Evolutionary conservation across 2,888 invertebrate species (phyloP).

Genomic region (Aromia moschata): DNA sequence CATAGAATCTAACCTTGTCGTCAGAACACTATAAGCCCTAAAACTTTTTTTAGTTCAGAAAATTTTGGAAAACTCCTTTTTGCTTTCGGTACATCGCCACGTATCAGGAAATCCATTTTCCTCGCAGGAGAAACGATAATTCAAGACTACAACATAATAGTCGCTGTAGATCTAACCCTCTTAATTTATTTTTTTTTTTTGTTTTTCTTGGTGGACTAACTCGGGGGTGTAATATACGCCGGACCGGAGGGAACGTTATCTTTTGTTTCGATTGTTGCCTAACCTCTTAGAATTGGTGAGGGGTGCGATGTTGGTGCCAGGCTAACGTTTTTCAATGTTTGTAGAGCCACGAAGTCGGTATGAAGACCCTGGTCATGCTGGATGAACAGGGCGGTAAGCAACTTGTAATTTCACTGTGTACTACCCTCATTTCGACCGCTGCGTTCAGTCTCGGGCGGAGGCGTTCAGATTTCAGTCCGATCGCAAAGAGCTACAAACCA

Average conservation of each 20-base stretch:
- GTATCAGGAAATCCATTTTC: too few relatives aligned
- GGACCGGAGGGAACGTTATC: constrained; percentile 10
- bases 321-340: constrained; percentile 66
- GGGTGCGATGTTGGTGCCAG: constrained; percentile 32
- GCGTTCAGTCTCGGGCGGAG: too few relatives aligned
- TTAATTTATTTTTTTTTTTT: constrained; percentile 12
- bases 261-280: constrained; percentile 1
- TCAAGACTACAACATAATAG: constrained; percentile 19
- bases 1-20: too few relatives aligned
- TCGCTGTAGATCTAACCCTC: constrained; percentile 1
- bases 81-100: too few relatives aligned
- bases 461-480: constrained; percentile 3
- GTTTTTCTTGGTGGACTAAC: constrained; percentile 31
- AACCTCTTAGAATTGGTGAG: constrained; percentile 20
- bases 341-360: constrained; percentile 99
- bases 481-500: too few relatives aligned
- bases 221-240: constrained; percentile 6
- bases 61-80: too few relatives aligned
- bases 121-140: not conserved
- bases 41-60: too few relatives aligned
- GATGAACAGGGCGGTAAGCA: constrained; percentile 99
- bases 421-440: too few relatives aligned
- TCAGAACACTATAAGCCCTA: too few relatives aligned
- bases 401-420: constrained; percentile 61
- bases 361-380: constrained; percentile 99